Conservation (phyloP, 2,113 vertebrate genomes). For the Chamaetylas fuelleborni region DNA sequence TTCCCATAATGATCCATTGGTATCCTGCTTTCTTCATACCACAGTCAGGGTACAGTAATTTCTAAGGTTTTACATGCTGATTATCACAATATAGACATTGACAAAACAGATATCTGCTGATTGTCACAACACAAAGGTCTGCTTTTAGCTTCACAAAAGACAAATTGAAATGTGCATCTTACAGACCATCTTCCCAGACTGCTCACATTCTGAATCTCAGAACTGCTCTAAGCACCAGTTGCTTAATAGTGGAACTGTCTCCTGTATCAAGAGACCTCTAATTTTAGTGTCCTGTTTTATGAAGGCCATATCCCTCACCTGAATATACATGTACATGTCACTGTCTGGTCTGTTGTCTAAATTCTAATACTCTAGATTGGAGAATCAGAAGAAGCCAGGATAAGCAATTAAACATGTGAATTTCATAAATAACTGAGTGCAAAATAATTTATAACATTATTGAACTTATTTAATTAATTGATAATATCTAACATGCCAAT, state of each 20-base stretch:
- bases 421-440: not conserved
- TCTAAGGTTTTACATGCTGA: not conserved
- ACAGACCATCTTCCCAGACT: not conserved
- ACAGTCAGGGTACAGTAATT: not conserved
- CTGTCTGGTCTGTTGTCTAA: not conserved
- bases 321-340: not conserved
- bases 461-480: not conserved
- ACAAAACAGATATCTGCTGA: not conserved
- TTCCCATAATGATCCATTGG: not conserved
- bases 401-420: not conserved
- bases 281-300: not conserved
- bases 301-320: not conserved
- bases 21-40: not conserved
- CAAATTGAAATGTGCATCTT: not conserved
- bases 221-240: not conserved
- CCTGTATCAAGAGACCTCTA: not conserved
- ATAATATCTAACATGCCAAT: not conserved
- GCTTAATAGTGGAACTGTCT: not conserved
- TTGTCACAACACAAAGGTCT: not conserved
- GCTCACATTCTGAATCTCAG: not conserved
- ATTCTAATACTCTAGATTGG: not conserved
- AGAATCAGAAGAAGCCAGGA: not conserved
- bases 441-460: not conserved
- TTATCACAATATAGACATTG: not conserved
- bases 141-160: not conserved